Evolutionary conservation across 2,797 vertebrate species (phyloP).

Genomic region (Rhynchotus rufescens): DNA sequence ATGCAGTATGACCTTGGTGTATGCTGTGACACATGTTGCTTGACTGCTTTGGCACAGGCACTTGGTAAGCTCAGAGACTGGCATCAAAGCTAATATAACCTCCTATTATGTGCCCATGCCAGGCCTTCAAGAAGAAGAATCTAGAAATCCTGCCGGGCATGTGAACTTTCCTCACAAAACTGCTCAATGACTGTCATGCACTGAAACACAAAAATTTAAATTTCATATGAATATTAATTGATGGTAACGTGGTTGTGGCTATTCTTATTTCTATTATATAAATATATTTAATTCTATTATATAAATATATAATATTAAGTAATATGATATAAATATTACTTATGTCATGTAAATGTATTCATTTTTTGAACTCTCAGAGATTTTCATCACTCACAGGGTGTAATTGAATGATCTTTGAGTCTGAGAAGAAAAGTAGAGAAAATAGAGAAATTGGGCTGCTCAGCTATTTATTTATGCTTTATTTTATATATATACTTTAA

Average conservation of each 20-base stretch:
- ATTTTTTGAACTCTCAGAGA: neutral
- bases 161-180: neutral
- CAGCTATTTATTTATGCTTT: neutral
- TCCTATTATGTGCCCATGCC: rapidly evolving
- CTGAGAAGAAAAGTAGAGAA: neutral
- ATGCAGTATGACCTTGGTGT: neutral
- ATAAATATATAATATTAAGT: neutral
- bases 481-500: neutral
- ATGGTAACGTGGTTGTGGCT: neutral
- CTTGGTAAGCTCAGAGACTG: neutral
- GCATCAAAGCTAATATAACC: neutral
- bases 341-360: neutral
- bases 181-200: neutral
- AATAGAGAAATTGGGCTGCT: neutral
- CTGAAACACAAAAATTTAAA: neutral
- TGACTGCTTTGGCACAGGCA: neutral
- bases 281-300: neutral
- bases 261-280: neutral
- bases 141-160: neutral
- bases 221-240: neutral
- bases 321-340: too few species aligned
- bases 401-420: neutral
- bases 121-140: neutral
- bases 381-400: neutral
- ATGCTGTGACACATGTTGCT: neutral